Percentiles rank a stretch among this genome's conserved stretches.
These are phyloP conservation scores for Morphnarchus princeps DNA, from an alignment of 2,113 vertebrate species.

Conservation along the genomic window DNA sequence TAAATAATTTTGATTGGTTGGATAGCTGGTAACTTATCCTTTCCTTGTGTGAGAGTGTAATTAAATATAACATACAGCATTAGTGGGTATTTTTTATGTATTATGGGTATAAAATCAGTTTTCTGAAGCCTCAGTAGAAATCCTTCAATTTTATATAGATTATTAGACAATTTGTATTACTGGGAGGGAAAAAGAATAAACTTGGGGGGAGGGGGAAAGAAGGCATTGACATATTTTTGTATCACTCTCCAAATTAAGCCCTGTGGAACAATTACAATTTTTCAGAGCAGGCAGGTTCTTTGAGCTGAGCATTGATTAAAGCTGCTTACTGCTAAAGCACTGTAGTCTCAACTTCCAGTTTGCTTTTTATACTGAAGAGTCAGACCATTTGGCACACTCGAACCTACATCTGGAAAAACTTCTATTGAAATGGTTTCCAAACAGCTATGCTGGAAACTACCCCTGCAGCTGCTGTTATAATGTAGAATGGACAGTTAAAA, in stretches of 20 bases:
- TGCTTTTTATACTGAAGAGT: background rate
- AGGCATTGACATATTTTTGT: background rate
- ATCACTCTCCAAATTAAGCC: background rate
- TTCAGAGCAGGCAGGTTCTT: background rate
- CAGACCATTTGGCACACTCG: background rate
- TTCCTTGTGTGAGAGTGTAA: background rate
- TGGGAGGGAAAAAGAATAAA: background rate
- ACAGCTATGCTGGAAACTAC: background rate
- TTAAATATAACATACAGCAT: background rate
- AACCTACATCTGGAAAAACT: slow-evolving; percentile 40
- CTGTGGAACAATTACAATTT: background rate
- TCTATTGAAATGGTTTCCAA: background rate
- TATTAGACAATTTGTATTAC: background rate
- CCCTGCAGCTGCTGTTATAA: background rate
- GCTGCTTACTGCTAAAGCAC: background rate
- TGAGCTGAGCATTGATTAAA: background rate
- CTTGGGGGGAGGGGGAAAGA: background rate
- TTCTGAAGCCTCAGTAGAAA: background rate
- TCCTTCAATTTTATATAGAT: background rate
- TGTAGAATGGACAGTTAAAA: background rate
- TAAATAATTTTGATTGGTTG: background rate
- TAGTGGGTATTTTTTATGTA: background rate
- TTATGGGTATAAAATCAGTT: background rate
- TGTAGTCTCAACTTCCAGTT: background rate
- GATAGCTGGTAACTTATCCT: background rate